Conservation (phyloP, 2,797 vertebrate species). For the Halcyon badia region DNA sequence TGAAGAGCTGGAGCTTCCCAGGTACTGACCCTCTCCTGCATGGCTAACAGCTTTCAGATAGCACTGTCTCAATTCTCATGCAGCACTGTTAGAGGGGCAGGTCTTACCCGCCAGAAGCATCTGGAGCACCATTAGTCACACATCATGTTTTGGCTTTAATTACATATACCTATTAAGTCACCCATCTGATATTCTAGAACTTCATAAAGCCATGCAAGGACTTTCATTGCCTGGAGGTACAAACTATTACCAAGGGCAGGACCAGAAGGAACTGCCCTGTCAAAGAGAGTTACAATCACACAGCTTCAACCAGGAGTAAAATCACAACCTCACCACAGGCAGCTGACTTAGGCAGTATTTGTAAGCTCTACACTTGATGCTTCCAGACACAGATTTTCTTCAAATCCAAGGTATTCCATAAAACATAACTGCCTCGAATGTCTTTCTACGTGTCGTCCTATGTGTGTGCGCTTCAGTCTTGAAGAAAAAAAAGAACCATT, state of each 20-base stretch:
- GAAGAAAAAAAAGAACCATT: rapidly evolving
- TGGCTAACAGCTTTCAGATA: background rate
- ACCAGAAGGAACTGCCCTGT: background rate
- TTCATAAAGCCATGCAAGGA: background rate
- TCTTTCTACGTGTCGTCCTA: rapidly evolving
- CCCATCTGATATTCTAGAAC: background rate
- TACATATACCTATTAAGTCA: background rate
- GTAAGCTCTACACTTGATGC: background rate
- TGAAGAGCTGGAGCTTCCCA: background rate
- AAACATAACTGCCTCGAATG: rapidly evolving
- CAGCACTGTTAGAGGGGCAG: background rate
- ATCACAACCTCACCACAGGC: background rate
- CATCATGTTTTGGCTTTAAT: background rate
- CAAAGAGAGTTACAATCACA: background rate
- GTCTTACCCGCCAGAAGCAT: too few species aligned
- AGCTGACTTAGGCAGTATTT: background rate
- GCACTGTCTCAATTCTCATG: rapidly evolving
- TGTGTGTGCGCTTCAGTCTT: too few species aligned
- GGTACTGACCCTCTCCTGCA: background rate
- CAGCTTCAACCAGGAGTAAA: background rate
- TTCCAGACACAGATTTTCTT: background rate
- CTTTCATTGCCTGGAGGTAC: background rate
- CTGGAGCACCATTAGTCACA: background rate
- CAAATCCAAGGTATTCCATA: rapidly evolving
- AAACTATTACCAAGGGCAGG: background rate